phyloP scores from a whole-genome alignment of 2,888 invertebrate genomes.

The Zonitis immaculata region DNA sequence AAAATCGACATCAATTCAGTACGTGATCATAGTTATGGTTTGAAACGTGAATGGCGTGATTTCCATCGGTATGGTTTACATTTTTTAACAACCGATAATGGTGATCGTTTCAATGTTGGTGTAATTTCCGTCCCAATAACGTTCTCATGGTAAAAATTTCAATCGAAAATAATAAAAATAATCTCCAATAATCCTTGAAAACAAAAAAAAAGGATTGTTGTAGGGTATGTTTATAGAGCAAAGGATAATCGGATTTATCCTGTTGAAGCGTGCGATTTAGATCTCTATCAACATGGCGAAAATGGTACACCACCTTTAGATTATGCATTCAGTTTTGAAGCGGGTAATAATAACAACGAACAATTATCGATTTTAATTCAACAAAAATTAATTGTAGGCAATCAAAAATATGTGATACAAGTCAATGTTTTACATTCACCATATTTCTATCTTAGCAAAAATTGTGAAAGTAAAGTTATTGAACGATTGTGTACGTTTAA shows the following conservation, averaged over 20 bases:
- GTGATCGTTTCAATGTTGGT: conserved; percentile 59
- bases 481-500: conserved; percentile 57
- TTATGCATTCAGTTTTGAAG: conserved; percentile 58
- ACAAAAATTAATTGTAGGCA: conserved; percentile 43
- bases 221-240: conserved; percentile 57
- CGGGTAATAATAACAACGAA: conserved; percentile 47
- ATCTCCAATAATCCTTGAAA: background rate
- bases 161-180: no score
- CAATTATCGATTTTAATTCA: background rate
- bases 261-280: conserved; percentile 52
- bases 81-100: conserved; percentile 64
- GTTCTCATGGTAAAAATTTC: conserved; percentile 50
- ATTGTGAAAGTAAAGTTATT: conserved; percentile 56
- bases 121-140: conserved; percentile 61
- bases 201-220: conserved; percentile 24
- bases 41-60: conserved; percentile 59
- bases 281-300: conserved; percentile 61
- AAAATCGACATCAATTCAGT: conserved; percentile 56
- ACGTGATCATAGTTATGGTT: conserved; percentile 66
- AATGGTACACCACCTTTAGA: conserved; percentile 55
- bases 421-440: conserved; percentile 54
- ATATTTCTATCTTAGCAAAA: conserved; percentile 57
- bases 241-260: conserved; percentile 46
- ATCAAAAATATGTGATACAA: conserved; percentile 51
- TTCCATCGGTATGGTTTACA: conserved; percentile 68